These are phyloP conservation scores for Epizoanthus rinbou DNA, from an alignment of 92 coral and sea anemone species.

Conservation along the genomic window DNA sequence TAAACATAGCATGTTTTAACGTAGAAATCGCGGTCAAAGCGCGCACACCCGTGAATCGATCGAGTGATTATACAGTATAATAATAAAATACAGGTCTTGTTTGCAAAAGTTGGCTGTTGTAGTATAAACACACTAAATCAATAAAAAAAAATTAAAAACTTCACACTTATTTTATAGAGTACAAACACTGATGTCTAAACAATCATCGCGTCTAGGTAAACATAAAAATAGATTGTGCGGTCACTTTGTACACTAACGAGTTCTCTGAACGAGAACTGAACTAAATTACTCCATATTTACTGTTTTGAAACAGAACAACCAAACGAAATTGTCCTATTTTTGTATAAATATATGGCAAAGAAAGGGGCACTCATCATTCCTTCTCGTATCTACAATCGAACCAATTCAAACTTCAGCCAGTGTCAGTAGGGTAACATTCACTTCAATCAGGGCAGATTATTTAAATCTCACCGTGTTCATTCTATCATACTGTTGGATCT, in stretches of 20 bases:
- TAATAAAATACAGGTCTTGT: not conserved
- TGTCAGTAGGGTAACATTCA: not conserved
- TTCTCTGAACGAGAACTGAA: too few relatives aligned
- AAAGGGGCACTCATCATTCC: not conserved
- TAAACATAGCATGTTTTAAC: too few relatives aligned
- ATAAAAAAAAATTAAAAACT: not conserved
- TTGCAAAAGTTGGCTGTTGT: not conserved
- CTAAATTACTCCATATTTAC: too few relatives aligned
- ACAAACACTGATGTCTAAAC: not conserved
- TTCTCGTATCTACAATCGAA: not conserved
- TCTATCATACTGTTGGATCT: not conserved
- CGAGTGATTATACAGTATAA: not conserved
- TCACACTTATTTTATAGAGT: not conserved
- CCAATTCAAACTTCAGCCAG: not conserved
- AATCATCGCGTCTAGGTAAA: not conserved
- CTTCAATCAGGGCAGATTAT: too few relatives aligned
- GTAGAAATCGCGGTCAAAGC: too few relatives aligned
- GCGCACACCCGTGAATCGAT: not conserved
- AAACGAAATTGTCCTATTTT: too few relatives aligned
- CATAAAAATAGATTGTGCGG: not conserved
- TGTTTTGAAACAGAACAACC: too few relatives aligned
- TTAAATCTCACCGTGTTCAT: conserved; percentile 10
- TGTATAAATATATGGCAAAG: too few relatives aligned
- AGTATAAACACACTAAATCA: not conserved
- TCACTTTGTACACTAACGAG: too few relatives aligned